These are phyloP conservation scores for Myripristis jacobus DNA, from an alignment of 2,797 vertebrate genomes.

Conservation along the genomic window DNA sequence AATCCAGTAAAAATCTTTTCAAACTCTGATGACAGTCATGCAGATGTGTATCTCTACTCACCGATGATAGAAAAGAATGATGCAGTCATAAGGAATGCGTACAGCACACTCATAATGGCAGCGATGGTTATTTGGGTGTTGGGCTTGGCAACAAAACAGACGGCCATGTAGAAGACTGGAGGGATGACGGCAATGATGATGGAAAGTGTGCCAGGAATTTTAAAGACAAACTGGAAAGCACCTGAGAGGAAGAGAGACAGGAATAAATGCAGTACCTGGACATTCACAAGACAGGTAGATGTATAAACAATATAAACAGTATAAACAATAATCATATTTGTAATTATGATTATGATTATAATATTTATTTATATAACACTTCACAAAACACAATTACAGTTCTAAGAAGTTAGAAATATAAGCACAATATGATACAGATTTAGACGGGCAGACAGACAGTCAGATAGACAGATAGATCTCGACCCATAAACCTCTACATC, in stretches of 20 bases:
- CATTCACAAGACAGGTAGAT: background rate
- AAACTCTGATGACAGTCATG: background rate
- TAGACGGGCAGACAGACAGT: too few relatives aligned
- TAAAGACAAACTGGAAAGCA: conserved; percentile 84
- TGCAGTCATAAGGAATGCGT: conserved; percentile 87
- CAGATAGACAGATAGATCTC: too few relatives aligned
- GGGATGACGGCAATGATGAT: conserved; percentile 80
- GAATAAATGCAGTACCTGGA: background rate
- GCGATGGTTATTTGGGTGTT: conserved; percentile 84
- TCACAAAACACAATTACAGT: too few relatives aligned
- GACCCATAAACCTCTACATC: too few relatives aligned
- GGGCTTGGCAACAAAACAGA: conserved; percentile 82
- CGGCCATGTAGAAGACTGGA: conserved; percentile 80
- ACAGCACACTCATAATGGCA: conserved; percentile 83
- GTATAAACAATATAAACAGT: too few relatives aligned
- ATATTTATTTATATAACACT: too few relatives aligned
- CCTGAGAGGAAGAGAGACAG: conserved; percentile 65
- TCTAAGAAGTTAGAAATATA: too few relatives aligned
- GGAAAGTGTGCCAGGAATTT: conserved; percentile 68
- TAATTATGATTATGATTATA: too few relatives aligned
- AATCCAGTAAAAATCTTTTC: background rate
- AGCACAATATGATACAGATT: too few relatives aligned
- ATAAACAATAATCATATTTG: too few relatives aligned
- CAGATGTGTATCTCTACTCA: conserved; percentile 45
- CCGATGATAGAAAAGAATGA: conserved; percentile 86